A percentile compares a stretch with the other conserved stretches of the same genome.
Conservation (phyloP, 2,888 invertebrate species). For the Hypomecis punctinalis region DNA sequence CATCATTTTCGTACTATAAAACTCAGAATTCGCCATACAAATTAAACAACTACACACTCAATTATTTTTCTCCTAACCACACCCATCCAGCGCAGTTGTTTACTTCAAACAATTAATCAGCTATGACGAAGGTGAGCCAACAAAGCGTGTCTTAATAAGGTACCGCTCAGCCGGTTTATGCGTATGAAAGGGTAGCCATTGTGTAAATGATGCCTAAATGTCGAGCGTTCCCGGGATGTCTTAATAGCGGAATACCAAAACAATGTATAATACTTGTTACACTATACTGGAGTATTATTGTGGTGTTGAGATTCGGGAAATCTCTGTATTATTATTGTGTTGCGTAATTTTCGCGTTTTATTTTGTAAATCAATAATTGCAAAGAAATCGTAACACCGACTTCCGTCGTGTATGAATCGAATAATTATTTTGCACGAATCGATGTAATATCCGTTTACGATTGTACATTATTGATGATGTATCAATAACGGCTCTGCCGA, state of each 20-base stretch:
- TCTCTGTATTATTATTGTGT: neutral
- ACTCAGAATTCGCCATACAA: neutral
- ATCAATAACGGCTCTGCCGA: too few species aligned
- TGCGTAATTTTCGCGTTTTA: neutral
- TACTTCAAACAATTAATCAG: conserved; percentile 66
- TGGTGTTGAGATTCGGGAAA: neutral
- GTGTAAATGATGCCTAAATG: conserved; percentile 36
- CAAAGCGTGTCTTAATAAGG: conserved; percentile 55
- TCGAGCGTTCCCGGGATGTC: conserved; percentile 20
- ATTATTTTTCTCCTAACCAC: conserved; percentile 22
- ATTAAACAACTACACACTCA: conserved; percentile 7
- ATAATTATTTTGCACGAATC: too few species aligned
- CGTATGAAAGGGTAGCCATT: conserved; percentile 40
- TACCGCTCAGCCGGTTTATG: conserved; percentile 44
- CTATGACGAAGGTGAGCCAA: conserved; percentile 60
- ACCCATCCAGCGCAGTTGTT: conserved; percentile 44
- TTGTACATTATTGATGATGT: too few species aligned
- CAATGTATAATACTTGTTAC: conserved; percentile 10
- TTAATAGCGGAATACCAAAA: conserved; percentile 20
- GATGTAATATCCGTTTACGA: too few species aligned
- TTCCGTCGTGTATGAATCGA: too few species aligned
- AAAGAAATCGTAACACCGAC: too few species aligned
- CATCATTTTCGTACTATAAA: too few species aligned
- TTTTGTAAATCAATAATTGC: neutral
- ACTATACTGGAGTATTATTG: neutral